These are phyloP conservation scores for Ariolimax columbianus DNA, from an alignment of 2,888 invertebrate genomes.

Conservation along the genomic window DNA sequence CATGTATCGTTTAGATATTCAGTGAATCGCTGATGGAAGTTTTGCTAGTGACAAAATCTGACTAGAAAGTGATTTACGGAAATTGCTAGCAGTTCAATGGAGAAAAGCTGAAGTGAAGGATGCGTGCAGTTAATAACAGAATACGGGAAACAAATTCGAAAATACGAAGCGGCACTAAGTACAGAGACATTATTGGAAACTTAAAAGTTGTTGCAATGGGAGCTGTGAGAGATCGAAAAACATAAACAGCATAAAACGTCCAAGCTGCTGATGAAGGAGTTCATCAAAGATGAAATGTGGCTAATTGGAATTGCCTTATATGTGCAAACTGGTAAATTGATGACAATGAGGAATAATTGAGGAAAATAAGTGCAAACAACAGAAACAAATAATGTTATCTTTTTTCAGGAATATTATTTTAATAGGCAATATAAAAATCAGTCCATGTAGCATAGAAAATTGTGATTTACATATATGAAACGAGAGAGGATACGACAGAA, in stretches of 20 bases:
- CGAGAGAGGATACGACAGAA: no score
- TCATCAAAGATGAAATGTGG: no score
- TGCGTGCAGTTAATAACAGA: conserved; percentile 5
- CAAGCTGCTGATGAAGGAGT: no score
- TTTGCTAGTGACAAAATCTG: neutral
- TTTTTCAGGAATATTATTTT: no score
- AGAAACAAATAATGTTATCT: no score
- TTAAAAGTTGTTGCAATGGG: neutral
- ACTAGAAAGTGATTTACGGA: conserved; percentile 15
- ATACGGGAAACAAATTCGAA: conserved; percentile 21
- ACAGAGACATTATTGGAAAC: neutral
- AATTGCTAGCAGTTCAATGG: neutral
- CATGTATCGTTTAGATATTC: neutral
- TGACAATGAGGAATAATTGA: no score
- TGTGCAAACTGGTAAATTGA: no score
- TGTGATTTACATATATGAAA: no score
- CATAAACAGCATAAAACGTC: neutral
- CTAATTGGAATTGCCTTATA: no score
- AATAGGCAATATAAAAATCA: no score
- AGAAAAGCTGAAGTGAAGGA: neutral
- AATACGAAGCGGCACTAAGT: conserved; percentile 20
- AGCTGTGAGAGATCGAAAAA: neutral
- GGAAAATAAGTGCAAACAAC: no score
- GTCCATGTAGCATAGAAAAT: no score
- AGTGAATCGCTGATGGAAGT: neutral